Evolutionary conservation across 1,140 invertebrate genomes (phyloP).

Genomic region (Matsumurasca onukii): DNA sequence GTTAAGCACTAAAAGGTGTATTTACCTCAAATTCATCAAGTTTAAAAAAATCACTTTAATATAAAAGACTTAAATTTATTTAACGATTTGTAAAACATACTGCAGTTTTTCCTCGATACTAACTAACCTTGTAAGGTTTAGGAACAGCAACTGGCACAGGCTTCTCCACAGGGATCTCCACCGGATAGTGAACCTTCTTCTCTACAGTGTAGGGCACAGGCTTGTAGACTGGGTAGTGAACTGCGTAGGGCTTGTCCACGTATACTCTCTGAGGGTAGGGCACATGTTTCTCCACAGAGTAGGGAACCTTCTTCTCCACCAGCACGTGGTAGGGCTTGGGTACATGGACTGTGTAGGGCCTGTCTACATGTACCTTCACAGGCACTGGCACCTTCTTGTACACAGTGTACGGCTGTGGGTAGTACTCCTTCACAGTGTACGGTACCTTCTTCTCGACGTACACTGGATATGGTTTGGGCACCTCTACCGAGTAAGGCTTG

Average conservation of each 20-base stretch:
- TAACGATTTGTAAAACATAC: no score
- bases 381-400: slow-evolving; percentile 45
- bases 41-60: no score
- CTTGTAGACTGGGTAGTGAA: slow-evolving; percentile 62
- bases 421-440: slow-evolving; percentile 49
- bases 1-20: no score
- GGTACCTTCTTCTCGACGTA: slow-evolving; percentile 46
- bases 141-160: slow-evolving; percentile 40
- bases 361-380: slow-evolving; percentile 61
- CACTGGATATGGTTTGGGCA: slow-evolving; percentile 57
- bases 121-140: slow-evolving; percentile 40
- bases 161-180: slow-evolving; percentile 57
- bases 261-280: slow-evolving; percentile 53
- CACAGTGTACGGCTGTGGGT: slow-evolving; percentile 38
- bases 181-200: slow-evolving; percentile 64
- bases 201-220: slow-evolving; percentile 64
- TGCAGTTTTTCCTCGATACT: no score
- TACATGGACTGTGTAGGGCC: slow-evolving; percentile 57
- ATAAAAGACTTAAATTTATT: no score
- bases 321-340: slow-evolving; percentile 40
- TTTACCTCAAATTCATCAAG: no score
- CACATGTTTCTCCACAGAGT: slow-evolving; percentile 65
- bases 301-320: slow-evolving; percentile 45
- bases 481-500: slow-evolving; percentile 47
- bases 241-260: slow-evolving; percentile 58